Conservation (phyloP, 2,797 vertebrate species). For the Clarias platycephalus region DNA sequence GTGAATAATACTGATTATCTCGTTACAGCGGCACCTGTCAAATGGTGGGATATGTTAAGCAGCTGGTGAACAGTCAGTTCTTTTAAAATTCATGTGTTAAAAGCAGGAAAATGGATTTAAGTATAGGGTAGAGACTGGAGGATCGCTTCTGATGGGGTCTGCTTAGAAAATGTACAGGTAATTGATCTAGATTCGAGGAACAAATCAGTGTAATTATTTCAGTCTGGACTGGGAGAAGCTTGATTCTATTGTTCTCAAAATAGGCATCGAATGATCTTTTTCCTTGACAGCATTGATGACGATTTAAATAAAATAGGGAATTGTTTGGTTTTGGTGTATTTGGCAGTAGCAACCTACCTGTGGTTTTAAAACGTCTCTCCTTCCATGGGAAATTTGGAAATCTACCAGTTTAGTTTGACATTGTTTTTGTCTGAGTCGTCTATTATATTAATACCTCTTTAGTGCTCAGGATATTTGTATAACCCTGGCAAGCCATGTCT, state of each 20-base stretch:
- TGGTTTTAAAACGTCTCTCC: no score
- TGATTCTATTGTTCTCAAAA: not conserved
- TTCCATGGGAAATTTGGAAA: not conserved
- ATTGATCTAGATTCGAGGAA: not conserved
- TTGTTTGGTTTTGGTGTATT: no score
- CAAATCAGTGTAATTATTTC: not conserved
- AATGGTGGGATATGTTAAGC: no score
- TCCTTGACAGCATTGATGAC: not conserved
- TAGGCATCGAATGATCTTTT: not conserved
- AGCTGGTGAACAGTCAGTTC: not conserved
- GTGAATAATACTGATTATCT: no score
- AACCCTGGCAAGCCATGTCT: not conserved
- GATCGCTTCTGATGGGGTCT: not conserved
- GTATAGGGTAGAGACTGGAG: not conserved
- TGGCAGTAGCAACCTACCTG: not conserved
- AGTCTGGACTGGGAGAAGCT: not conserved
- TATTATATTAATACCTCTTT: not conserved
- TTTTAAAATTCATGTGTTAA: not conserved
- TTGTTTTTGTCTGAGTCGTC: not conserved
- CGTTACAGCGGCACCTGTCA: no score
- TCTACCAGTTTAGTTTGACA: not conserved
- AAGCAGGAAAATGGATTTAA: not conserved
- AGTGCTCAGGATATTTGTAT: not conserved
- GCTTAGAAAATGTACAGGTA: not conserved
- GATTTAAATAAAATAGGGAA: not conserved